A percentile compares a stretch with the other conserved stretches of the same genome.
phyloP scores from a whole-genome alignment of 2,113 vertebrate species.

The Perca schrenkii region DNA sequence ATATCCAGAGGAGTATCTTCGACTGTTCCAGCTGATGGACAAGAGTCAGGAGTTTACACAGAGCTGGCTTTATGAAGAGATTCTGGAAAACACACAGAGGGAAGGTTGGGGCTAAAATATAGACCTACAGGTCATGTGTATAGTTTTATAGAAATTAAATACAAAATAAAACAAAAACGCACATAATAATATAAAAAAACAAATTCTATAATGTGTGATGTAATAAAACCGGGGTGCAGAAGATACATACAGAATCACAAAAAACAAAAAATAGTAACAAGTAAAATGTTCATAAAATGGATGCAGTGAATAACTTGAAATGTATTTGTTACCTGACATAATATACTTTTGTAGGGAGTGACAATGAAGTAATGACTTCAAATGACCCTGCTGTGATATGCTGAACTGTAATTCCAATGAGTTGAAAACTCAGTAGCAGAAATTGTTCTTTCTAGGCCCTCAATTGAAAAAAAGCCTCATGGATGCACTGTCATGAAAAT shows the following conservation, averaged over 20 bases:
- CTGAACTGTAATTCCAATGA: neutral
- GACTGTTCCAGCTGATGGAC: constrained; percentile 89
- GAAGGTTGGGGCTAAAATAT: constrained; percentile 62
- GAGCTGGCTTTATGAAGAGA: constrained; percentile 89
- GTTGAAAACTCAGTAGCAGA: neutral
- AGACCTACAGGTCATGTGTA: neutral
- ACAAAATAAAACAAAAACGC: constrained; percentile 10
- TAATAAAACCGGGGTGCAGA: neutral
- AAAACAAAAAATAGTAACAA: neutral
- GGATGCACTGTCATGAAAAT: neutral
- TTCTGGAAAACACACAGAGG: constrained; percentile 75
- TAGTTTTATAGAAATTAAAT: constrained; percentile 19
- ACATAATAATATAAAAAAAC: neutral
- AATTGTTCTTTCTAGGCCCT: neutral
- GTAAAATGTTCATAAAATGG: neutral
- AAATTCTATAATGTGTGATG: neutral
- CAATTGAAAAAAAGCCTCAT: neutral
- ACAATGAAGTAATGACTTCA: neutral
- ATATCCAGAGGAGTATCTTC: constrained; percentile 88
- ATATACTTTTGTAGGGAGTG: neutral
- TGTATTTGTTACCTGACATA: constrained; percentile 6
- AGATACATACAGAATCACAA: neutral
- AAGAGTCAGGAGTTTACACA: constrained; percentile 83
- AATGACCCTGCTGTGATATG: neutral
- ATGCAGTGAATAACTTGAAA: neutral